A percentile compares a stretch with the other conserved stretches of the same genome.
Conservation (phyloP, 37 sponge, comb jelly and placozoan species). For the Beroe ovata region DNA sequence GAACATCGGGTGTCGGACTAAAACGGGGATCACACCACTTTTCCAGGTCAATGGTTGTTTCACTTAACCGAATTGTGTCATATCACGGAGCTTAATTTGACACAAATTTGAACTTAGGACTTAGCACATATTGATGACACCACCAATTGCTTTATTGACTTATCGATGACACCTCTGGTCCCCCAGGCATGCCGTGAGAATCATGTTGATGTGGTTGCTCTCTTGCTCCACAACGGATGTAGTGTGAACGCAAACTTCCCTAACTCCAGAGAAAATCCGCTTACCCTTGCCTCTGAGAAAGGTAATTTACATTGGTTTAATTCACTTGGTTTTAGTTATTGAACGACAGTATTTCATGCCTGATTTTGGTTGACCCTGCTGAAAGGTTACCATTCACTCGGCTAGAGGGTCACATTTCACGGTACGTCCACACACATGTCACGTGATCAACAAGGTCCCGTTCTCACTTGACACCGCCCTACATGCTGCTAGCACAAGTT, state of each 20-base stretch:
- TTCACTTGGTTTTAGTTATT: background rate
- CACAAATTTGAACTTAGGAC: too few relatives aligned
- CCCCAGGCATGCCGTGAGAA: conserved; percentile 93
- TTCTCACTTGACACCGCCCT: background rate
- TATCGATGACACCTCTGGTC: too few relatives aligned
- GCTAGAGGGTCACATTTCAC: too few relatives aligned
- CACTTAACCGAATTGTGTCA: too few relatives aligned
- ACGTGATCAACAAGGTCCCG: background rate
- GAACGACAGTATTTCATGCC: too few relatives aligned
- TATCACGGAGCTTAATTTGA: too few relatives aligned
- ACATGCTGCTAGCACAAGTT: background rate
- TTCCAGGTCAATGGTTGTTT: conserved; percentile 96
- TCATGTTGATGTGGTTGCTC: conserved; percentile 90
- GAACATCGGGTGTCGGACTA: conserved; percentile 93
- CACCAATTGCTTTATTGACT: too few relatives aligned
- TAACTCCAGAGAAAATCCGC: conserved; percentile 93
- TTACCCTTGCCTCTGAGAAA: conserved; percentile 95
- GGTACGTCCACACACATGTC: too few relatives aligned
- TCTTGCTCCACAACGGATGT: conserved; percentile 94
- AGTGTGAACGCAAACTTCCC: conserved; percentile 92
- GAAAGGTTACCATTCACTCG: too few relatives aligned
- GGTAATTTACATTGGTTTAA: too few relatives aligned
- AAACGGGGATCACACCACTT: conserved; percentile 98
- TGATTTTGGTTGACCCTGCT: too few relatives aligned
- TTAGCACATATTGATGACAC: too few relatives aligned